These are phyloP conservation scores for Tragelaphus eurycerus DNA, from an alignment of 2,797 vertebrate genomes.

Conservation along the genomic window DNA sequence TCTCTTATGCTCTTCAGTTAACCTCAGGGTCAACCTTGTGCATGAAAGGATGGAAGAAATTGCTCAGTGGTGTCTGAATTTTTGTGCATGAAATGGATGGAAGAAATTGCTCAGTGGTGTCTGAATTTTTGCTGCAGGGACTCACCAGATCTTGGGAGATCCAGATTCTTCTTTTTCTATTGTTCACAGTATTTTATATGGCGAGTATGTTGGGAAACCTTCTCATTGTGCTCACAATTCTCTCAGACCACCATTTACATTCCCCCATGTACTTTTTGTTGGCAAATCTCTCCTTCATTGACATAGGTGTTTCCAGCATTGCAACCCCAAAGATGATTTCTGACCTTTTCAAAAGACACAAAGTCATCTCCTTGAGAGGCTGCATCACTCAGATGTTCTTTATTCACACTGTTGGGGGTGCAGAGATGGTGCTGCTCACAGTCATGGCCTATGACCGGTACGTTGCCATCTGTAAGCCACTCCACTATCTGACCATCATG, in stretches of 20 bases:
- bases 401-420: constrained; percentile 72
- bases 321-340: constrained; percentile 65
- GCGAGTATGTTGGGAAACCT: constrained; percentile 61
- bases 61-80: constrained; percentile 44
- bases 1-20: not conserved
- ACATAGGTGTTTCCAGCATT: constrained; percentile 56
- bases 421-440: constrained; percentile 60
- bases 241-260: constrained; percentile 60
- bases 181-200: constrained; percentile 54
- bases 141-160: constrained; percentile 57
- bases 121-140: constrained; percentile 59
- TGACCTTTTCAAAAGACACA: constrained; percentile 61
- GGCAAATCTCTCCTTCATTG: constrained; percentile 67
- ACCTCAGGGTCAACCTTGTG: not conserved
- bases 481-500: not conserved
- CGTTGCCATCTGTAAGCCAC: not conserved
- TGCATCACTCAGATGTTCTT: constrained; percentile 78
- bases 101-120: constrained; percentile 35
- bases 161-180: constrained; percentile 59
- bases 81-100: constrained; percentile 26
- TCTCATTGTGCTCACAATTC: constrained; percentile 55
- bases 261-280: constrained; percentile 61
- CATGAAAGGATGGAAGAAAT: constrained; percentile 40
- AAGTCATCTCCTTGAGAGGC: constrained; percentile 67
- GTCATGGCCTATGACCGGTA: not conserved